These are phyloP conservation scores for Lochmaea crataegi DNA, from an alignment of 2,888 invertebrate genomes.

Conservation along the genomic window DNA sequence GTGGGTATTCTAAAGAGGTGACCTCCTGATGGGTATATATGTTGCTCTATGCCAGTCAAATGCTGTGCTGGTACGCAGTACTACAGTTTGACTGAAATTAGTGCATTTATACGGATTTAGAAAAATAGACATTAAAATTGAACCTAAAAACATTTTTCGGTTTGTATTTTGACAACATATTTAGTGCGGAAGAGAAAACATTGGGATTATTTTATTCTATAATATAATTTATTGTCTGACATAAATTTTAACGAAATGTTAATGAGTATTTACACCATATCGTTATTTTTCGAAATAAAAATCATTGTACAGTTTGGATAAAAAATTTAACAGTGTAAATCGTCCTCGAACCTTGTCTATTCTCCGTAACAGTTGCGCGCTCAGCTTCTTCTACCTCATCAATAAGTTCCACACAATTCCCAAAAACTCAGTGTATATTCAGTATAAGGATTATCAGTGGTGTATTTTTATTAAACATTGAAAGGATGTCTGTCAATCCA, in stretches of 20 bases:
- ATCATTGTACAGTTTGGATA: background rate
- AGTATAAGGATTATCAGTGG: background rate
- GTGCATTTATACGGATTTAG: too few species aligned
- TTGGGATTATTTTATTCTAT: background rate
- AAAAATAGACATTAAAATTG: too few species aligned
- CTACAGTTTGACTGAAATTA: too few species aligned
- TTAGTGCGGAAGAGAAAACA: too few species aligned
- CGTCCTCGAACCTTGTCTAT: background rate
- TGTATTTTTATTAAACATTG: background rate
- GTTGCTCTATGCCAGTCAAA: too few species aligned
- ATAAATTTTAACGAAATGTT: background rate
- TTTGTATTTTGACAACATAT: too few species aligned
- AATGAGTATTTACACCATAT: background rate
- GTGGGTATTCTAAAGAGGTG: too few species aligned
- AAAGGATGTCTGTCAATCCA: background rate
- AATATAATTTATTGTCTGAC: too few species aligned
- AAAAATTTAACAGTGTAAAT: background rate
- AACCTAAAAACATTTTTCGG: too few species aligned
- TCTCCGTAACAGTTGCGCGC: background rate
- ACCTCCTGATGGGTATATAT: too few species aligned
- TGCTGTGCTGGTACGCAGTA: too few species aligned
- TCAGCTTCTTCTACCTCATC: background rate
- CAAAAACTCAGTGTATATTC: background rate
- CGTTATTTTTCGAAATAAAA: background rate
- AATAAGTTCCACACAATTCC: background rate